phyloP scores from a whole-genome alignment of 2,113 vertebrate genomes.

The Dasyprocta punctata region DNA sequence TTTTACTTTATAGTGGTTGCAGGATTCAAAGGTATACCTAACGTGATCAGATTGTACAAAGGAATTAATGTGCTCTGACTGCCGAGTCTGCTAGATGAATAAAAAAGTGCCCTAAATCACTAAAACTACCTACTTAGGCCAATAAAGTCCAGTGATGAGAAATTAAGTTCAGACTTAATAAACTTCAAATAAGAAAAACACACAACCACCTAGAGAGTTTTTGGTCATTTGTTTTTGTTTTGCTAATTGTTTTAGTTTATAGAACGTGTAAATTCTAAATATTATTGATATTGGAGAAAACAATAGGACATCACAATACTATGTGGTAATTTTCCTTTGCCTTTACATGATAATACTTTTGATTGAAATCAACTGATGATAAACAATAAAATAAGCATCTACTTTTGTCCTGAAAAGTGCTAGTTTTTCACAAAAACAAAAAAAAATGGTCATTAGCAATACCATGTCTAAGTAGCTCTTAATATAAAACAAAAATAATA shows the following conservation, averaged over 20 bases:
- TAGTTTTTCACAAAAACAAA: background rate
- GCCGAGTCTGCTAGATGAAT: background rate
- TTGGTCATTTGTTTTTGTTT: background rate
- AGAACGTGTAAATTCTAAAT: background rate
- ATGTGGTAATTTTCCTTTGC: constrained; percentile 7
- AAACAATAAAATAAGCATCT: background rate
- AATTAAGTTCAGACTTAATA: background rate
- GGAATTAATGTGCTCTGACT: background rate
- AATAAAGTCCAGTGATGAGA: background rate
- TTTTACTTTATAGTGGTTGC: background rate
- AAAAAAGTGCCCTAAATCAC: background rate
- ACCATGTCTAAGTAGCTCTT: background rate
- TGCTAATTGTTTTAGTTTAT: background rate
- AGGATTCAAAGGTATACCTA: background rate
- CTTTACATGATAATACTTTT: background rate
- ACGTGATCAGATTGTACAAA: constrained; percentile 9
- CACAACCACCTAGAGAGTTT: background rate
- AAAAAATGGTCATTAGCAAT: background rate
- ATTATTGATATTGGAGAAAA: background rate
- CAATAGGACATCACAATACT: background rate
- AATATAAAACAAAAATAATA: background rate
- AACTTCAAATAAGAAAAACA: background rate
- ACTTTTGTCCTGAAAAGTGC: background rate
- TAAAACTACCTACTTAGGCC: background rate
- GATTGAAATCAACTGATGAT: constrained; percentile 23